Conservation (phyloP, 2,888 invertebrate species). For the Ceriagrion tenellum region DNA sequence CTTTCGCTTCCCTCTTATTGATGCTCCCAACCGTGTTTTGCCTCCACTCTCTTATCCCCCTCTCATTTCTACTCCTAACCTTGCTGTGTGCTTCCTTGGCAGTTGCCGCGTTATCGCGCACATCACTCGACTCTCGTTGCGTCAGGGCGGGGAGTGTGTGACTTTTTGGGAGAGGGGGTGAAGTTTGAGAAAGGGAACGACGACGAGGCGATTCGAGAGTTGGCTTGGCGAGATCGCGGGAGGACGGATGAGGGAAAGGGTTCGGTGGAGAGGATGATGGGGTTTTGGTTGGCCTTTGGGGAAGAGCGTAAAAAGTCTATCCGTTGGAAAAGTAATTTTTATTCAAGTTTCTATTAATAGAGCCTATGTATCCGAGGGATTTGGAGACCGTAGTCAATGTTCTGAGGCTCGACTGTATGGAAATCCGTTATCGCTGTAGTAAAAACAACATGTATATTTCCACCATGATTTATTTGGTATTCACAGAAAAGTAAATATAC, state of each 20-base stretch:
- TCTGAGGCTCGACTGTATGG: too few species aligned
- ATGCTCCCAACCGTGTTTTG: neutral
- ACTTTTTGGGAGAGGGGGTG: neutral
- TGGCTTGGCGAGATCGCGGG: neutral
- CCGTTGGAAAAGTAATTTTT: neutral
- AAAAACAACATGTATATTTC: too few species aligned
- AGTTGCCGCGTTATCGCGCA: neutral
- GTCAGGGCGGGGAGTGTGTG: neutral
- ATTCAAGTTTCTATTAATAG: neutral
- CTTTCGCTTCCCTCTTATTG: slow-evolving; percentile 13
- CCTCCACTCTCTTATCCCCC: neutral
- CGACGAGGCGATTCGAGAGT: neutral
- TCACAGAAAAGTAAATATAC: too few species aligned
- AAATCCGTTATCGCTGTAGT: too few species aligned
- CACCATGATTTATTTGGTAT: too few species aligned
- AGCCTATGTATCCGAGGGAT: neutral
- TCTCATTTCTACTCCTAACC: neutral
- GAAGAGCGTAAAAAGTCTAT: neutral
- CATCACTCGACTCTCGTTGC: neutral
- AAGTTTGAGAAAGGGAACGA: neutral
- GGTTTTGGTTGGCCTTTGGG: neutral
- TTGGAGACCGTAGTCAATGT: too few species aligned
- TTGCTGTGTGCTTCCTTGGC: neutral
- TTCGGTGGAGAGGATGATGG: neutral
- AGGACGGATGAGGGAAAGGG: neutral